Evolutionary conservation across 2,797 vertebrate genomes (phyloP).

Genomic region (Acipenser transmontanus): DNA sequence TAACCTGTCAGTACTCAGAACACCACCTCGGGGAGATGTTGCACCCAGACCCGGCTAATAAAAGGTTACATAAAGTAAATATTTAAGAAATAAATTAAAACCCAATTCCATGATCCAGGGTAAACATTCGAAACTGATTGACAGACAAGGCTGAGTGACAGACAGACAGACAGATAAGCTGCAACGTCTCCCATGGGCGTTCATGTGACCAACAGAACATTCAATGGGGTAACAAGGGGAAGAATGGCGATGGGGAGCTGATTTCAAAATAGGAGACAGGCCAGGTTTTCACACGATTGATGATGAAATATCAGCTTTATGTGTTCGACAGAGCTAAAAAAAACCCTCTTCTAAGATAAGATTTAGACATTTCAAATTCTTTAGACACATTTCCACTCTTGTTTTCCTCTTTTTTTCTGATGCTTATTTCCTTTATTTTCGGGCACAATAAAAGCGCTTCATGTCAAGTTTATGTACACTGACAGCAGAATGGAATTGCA

Average conservation of each 20-base stretch:
- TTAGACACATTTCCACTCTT: too few relatives aligned
- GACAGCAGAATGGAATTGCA: too few relatives aligned
- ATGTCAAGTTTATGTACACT: too few relatives aligned
- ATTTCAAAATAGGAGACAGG: constrained; percentile 1
- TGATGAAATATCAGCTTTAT: too few relatives aligned
- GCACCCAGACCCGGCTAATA: constrained; percentile 52
- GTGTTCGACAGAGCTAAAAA: too few relatives aligned
- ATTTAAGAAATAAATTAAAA: background rate
- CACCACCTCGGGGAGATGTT: constrained; percentile 35
- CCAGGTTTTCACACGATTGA: too few relatives aligned
- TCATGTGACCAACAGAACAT: constrained; percentile 44
- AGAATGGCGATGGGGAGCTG: constrained; percentile 10
- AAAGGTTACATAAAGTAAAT: constrained; percentile 8
- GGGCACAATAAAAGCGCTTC: too few relatives aligned
- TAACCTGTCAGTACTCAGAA: constrained; percentile 27
- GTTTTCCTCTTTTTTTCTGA: too few relatives aligned
- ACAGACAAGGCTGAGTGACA: constrained; percentile 13
- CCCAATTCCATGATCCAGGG: constrained; percentile 46
- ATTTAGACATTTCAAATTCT: too few relatives aligned
- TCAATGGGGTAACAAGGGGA: constrained; percentile 46
- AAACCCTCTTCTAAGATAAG: too few relatives aligned
- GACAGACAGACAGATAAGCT: constrained; percentile 30
- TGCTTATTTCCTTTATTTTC: too few relatives aligned
- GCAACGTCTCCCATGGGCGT: constrained; percentile 41
- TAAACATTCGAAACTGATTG: constrained; percentile 55